Base-by-base conservation (phyloP, 1,140 invertebrate genomes). In the Diorhabda elongata region DNA sequence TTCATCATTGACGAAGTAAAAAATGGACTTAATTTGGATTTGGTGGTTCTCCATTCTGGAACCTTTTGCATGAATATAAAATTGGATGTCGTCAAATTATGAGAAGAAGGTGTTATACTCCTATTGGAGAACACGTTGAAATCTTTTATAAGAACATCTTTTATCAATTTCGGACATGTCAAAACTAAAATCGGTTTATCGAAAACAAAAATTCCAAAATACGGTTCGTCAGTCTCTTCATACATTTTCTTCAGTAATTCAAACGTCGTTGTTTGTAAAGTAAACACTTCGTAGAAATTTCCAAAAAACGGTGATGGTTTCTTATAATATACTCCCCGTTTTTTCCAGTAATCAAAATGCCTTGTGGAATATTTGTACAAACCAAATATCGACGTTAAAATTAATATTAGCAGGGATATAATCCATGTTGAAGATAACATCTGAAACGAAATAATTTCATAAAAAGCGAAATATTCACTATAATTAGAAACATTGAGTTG, bases 71-170 rank as follows among this genome's bases (percentile, higher is more conserved):
- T 8, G 47, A 52, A 52, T 52, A 82, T 9, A 26, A 72, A 67
- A 56, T 73, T 68, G 0, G 66, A 45, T n/a, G 60, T 65, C 8
- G 70, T 61, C 9, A 44, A 52, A 44, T 70, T 65, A 64, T 70
- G 44, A 9, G 44, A 43, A 45, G 57, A 41, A 3, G 47, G 44
- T 8, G 61, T 42, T 26, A 61, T 11, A 58, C 43, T 64, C 4
- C 81, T 78, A 70, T 87, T 84, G 9, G 81, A 76, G 71, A 87
- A 87, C 77, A 84, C 74, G 68, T 87, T 83, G 77, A 86, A 87
- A 75, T 88, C 85, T 71, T 83, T 80, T 42, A 87, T 84, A 60
- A 83, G 78, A 26, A 88, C 73, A 45, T 79, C 72, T 77, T 85
- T 87, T 1, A 87, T 82, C n/a, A 87, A 69, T 4, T 87, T 85